Evolutionary conservation across 2,113 vertebrate species (phyloP), one percentile per base, ranked within the genome.

Genomic region (Coryphaenoides rupestris): DNA sequence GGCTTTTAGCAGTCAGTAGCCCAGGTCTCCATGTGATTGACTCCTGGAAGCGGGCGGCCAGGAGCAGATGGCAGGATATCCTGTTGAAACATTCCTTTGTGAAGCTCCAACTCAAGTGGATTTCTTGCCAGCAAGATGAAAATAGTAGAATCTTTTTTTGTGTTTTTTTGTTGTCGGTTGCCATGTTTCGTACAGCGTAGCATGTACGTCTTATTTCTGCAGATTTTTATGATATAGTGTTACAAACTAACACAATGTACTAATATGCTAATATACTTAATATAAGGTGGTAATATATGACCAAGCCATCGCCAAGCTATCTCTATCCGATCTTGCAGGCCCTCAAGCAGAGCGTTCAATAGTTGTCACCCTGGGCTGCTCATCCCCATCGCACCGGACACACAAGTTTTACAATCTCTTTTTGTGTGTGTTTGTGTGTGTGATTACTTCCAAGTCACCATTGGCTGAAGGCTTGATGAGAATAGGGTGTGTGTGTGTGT

Each of bases 1-100:
- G 90, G 86, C 90, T 90, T 87, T 89, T 79, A 69, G 88, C 85
- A 89, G 88, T 89, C 89, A 92, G 91, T 84, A 52, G 50, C 58
- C 46, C 69, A 70, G 69, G 69, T 75, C 89, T 91, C 86, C 87
- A 12, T 86, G 89, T 89, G 91, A 88, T 88, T 90, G 78, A 72
- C 70, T 81, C 55, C 69, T 65, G 73, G 70, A 79, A 76, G 57
- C 58, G 72, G 69, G 69, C 72, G 55, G 65, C 78, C 74, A 62
- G 70, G 72, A 81, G 75, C 77, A 84, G 84, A 79, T 80, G 75
- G 80, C 65, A 77, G 81, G 81, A 81, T 77, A 78, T 81, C 84
- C 79, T 81, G 67, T 76, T 70, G 63, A 81, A 74, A 76, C 65
- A 68, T 74, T 80, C 66, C 66, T 73, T 73, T 71, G 68, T 56